A percentile compares a stretch with the other conserved stretches of the same genome.
These are phyloP conservation scores for Hydropsyche betteni DNA, from an alignment of 2,888 invertebrate genomes.

Conservation along the genomic window DNA sequence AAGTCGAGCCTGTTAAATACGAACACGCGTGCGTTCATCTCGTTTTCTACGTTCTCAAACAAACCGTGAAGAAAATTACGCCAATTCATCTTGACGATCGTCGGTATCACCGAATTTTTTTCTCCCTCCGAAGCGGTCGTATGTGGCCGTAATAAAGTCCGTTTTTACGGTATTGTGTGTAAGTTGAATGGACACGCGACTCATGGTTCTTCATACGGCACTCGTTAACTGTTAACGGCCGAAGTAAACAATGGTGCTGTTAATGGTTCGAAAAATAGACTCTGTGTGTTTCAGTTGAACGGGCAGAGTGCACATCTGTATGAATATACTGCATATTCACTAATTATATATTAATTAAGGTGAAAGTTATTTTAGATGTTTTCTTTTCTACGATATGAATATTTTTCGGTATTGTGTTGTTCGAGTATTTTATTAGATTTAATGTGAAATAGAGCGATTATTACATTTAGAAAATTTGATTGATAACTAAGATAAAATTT, in stretches of 20 bases:
- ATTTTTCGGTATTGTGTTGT: too few species aligned
- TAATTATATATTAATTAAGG: too few species aligned
- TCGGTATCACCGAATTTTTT: conserved; percentile 22
- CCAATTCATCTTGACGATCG: conserved; percentile 37
- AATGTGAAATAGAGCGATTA: too few species aligned
- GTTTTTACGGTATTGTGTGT: conserved; percentile 27
- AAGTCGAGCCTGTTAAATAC: conserved; percentile 21
- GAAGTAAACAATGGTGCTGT: conserved; percentile 6
- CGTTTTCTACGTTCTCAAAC: neutral
- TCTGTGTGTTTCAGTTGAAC: too few species aligned
- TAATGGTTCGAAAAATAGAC: too few species aligned
- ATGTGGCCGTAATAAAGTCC: neutral
- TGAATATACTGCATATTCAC: too few species aligned
- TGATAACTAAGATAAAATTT: too few species aligned
- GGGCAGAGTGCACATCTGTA: too few species aligned
- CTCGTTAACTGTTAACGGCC: conserved; percentile 14
- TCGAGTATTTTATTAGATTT: too few species aligned
- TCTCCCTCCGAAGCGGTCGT: neutral
- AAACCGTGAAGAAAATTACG: conserved; percentile 37
- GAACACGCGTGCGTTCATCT: conserved; percentile 15
- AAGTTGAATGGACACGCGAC: neutral
- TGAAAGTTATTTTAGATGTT: too few species aligned
- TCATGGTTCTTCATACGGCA: neutral
- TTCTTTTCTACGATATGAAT: too few species aligned
- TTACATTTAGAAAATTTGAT: too few species aligned